Percentiles rank a stretch among this genome's conserved stretches.
Conservation (phyloP, 1,140 invertebrate genomes). For the Ostrea denselamellosa region DNA sequence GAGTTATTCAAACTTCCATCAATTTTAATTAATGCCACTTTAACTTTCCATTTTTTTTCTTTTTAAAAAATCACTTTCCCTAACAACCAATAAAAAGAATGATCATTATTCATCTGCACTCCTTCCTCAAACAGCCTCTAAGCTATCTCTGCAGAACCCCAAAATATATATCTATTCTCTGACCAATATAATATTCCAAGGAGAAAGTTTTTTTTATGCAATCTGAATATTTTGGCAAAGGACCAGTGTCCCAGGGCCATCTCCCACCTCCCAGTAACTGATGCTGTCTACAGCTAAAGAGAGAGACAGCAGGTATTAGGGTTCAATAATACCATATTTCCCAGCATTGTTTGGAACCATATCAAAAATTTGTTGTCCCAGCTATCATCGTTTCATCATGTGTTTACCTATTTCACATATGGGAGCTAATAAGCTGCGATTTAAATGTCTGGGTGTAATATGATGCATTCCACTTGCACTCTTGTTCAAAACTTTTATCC, state of each 20-base stretch:
- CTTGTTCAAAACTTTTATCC: not conserved
- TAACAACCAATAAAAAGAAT: not conserved
- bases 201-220: not conserved
- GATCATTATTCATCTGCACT: not conserved
- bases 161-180: not conserved
- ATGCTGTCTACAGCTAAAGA: not conserved
- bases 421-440: not conserved
- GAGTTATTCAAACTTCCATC: not conserved
- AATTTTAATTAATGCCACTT: not conserved
- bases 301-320: not conserved
- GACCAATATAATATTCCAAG: not conserved
- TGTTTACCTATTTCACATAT: not conserved
- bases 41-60: not conserved
- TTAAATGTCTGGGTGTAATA: not conserved
- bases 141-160: not conserved
- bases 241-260: not conserved
- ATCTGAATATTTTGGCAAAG: slow-evolving; percentile 16
- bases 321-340: slow-evolving; percentile 33
- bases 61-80: not conserved
- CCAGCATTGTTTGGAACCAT: not conserved
- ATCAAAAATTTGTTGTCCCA: slow-evolving; percentile 12
- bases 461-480: not conserved
- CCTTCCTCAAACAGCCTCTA: not conserved
- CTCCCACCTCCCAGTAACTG: not conserved
- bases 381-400: not conserved